Percentiles rank a stretch among this genome's conserved stretches.
These are phyloP conservation scores for Druceiella hillmani DNA, from an alignment of 2,888 invertebrate species.

Conservation along the genomic window DNA sequence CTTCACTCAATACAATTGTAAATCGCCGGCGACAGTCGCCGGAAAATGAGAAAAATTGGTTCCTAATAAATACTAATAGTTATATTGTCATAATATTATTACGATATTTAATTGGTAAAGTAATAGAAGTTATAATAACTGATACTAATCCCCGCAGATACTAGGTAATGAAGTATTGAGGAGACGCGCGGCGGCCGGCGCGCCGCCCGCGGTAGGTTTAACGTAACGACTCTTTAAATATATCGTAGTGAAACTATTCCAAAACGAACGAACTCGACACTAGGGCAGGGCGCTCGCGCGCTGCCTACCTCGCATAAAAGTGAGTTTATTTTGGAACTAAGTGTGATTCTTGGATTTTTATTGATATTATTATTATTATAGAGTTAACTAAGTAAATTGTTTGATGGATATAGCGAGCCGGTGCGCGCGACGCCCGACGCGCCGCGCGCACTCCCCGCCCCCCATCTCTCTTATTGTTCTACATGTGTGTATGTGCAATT, in stretches of 20 bases:
- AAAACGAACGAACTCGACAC: constrained; percentile 58
- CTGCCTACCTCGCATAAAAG: constrained; percentile 69
- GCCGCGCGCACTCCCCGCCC: constrained; percentile 25
- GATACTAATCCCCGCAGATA: no score
- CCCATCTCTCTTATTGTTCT: constrained; percentile 36
- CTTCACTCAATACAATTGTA: no score
- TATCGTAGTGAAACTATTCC: constrained; percentile 54
- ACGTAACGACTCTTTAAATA: constrained; percentile 49
- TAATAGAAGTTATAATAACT: no score
- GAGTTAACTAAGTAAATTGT: constrained; percentile 47
- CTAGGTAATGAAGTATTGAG: no score
- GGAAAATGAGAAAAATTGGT: constrained; percentile 24
- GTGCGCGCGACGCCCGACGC: constrained; percentile 23
- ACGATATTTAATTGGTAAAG: no score
- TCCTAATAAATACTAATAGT: constrained; percentile 23
- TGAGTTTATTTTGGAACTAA: constrained; percentile 72
- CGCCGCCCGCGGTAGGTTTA: constrained; percentile 38
- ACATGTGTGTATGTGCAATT: constrained; percentile 46
- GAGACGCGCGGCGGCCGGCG: constrained; percentile 7
- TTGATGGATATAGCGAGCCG: constrained; percentile 19
- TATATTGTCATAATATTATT: no score
- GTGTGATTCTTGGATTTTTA: constrained; percentile 67
- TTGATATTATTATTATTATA: constrained; percentile 54
- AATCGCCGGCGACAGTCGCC: no score
- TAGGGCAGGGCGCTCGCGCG: constrained; percentile 53